Percentiles rank a stretch among this genome's conserved stretches.
phyloP scores from a whole-genome alignment of 1,140 invertebrate species.

The Aphidius ervi region DNA sequence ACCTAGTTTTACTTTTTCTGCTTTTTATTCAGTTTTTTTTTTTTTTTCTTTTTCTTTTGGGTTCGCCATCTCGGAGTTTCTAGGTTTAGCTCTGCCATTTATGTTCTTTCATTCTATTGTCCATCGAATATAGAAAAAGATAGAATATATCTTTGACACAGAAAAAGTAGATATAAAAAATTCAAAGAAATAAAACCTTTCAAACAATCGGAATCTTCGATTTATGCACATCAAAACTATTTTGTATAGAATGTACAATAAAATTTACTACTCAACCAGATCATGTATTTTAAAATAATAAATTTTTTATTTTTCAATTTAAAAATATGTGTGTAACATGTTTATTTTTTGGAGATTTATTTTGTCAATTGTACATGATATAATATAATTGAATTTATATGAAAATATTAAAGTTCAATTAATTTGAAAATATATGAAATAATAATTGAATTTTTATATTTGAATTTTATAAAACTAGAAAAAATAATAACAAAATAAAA shows the following conservation, averaged over 20 bases:
- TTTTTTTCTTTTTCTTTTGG: too few species aligned
- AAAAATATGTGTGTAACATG: background rate
- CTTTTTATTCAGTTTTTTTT: too few species aligned
- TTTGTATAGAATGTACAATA: background rate
- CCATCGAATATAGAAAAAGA: background rate
- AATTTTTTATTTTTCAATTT: background rate
- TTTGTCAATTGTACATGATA: constrained; percentile 6
- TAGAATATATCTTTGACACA: background rate
- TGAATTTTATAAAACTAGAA: too few species aligned
- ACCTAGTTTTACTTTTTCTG: too few species aligned
- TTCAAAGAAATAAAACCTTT: background rate
- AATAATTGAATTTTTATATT: too few species aligned
- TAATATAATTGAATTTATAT: background rate
- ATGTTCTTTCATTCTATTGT: too few species aligned
- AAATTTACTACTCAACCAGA: constrained; percentile 6
- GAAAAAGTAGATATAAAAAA: background rate
- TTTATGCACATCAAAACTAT: constrained; percentile 3
- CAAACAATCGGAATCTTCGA: constrained; percentile 5
- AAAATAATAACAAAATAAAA: too few species aligned
- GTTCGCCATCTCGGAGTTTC: too few species aligned
- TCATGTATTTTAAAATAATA: background rate
- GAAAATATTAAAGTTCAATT: too few species aligned
- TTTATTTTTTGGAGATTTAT: too few species aligned
- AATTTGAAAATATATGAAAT: too few species aligned
- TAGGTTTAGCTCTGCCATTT: too few species aligned